Base-by-base conservation (phyloP, 2,797 vertebrate genomes). In the Pitangus sulphuratus region DNA sequence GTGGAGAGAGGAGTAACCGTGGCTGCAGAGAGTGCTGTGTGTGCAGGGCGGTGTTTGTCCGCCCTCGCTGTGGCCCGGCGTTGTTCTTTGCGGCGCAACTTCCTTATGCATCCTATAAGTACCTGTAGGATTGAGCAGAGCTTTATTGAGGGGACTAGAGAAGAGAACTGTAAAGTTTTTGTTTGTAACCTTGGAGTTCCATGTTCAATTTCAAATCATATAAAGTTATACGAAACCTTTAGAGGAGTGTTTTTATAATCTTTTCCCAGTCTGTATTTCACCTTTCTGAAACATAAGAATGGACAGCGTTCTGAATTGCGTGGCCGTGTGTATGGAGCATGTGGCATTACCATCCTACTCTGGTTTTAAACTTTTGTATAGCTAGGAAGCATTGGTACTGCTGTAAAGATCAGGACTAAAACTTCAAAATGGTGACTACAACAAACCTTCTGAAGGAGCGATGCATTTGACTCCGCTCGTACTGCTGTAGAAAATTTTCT, bases 311-410 rank as follows among this genome's bases (percentile, higher is more conserved):
- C 26, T 69, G 47, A 26, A 30, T 20, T 68, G 44, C 9, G 3
- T 60, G 37, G 15, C 51, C 4, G 0, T 18, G 17, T 11, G 6
- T 45, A 3, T 0, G 0, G 33, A 53, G 53, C 2, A 1, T 50
- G 58, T 40, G 17, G 5, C 19, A 1, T 47, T 75, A 17, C 30
- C 9, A 10, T 31, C 19, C 35, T 48, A 8, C 3, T 33, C 10
- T 26, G 18, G 12, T 21, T 16, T 61, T 22, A 18, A 50, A 7
- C 30, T 84, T 54, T n/a, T 0, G 0, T 24, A 4, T 18, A 57
- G 6, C 15, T 69, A 11, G 40, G 35, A 53, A 60, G 71, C 18
- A 1, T 31, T 57, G 33, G 8, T 12, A 8, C 6, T 58, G n/a
- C 28, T 70, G 19, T 45, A 35, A 68, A 60, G 33, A 30, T 30